A percentile compares a stretch with the other conserved stretches of the same genome.
These are phyloP conservation scores for Pseudomyrmex gracilis DNA, from an alignment of 1,140 invertebrate genomes.

Conservation along the genomic window DNA sequence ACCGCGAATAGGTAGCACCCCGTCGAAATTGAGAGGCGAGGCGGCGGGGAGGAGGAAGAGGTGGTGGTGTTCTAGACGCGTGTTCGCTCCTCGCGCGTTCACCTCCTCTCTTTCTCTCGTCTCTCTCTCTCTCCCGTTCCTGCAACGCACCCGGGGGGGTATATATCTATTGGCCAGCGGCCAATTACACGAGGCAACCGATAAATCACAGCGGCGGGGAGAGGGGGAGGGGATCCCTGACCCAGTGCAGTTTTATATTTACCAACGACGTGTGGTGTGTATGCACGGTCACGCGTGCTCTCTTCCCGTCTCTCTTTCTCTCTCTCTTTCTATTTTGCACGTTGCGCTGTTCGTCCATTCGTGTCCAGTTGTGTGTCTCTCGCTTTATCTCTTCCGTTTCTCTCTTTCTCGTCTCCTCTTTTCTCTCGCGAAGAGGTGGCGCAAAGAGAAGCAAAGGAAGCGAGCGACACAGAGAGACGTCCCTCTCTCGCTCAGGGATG, in stretches of 20 bases:
- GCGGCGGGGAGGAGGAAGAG: too few relatives aligned
- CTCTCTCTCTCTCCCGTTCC: background rate
- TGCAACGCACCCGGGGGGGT: slow-evolving; percentile 60
- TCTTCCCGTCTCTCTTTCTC: slow-evolving; percentile 8
- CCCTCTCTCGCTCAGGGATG: background rate
- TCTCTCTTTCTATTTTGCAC: background rate
- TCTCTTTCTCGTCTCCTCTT: slow-evolving; percentile 21
- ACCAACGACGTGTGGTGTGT: slow-evolving; percentile 64
- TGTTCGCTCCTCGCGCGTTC: background rate
- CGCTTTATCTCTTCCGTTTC: slow-evolving; percentile 47
- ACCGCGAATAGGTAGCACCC: slow-evolving; percentile 14
- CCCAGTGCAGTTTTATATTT: slow-evolving; percentile 86
- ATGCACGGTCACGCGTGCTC: slow-evolving; percentile 46
- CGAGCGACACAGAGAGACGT: slow-evolving; percentile 27
- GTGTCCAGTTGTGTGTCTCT: slow-evolving; percentile 7
- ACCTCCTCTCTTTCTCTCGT: background rate
- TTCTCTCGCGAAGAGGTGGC: background rate
- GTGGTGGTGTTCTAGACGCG: background rate
- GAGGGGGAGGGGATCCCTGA: slow-evolving; percentile 79
- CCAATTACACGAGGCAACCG: slow-evolving; percentile 81
- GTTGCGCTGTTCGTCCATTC: background rate
- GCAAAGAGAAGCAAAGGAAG: slow-evolving; percentile 45
- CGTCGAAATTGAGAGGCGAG: background rate
- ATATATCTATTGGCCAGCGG: slow-evolving; percentile 81
- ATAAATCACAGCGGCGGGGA: slow-evolving; percentile 79